Conservation (phyloP, 2,797 vertebrate species). For the Rhinichthys osculus region DNA sequence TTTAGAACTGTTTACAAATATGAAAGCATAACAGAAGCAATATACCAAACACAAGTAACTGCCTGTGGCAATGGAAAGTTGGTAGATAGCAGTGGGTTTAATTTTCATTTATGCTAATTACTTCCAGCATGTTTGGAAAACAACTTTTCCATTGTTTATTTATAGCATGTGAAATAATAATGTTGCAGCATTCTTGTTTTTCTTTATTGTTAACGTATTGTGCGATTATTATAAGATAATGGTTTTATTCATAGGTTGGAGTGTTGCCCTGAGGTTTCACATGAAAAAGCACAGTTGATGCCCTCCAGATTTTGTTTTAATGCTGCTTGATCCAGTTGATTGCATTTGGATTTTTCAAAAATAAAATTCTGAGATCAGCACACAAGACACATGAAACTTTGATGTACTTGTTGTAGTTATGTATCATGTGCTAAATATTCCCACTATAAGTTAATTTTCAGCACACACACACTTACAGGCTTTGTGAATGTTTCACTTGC, state of each 20-base stretch:
- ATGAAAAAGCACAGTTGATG: constrained; percentile 22
- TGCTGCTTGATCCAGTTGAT: constrained; percentile 48
- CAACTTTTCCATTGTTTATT: constrained; percentile 41
- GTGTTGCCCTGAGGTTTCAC: constrained; percentile 17
- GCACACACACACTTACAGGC: not conserved
- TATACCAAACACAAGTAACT: constrained; percentile 57
- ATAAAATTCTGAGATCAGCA: not conserved
- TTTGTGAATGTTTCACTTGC: constrained; percentile 10
- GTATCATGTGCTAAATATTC: not conserved
- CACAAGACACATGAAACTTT: not conserved
- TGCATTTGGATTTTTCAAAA: not conserved
- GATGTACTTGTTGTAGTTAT: not conserved
- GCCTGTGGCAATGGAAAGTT: constrained; percentile 43
- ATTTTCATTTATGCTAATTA: constrained; percentile 57
- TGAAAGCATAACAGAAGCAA: constrained; percentile 50
- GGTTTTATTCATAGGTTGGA: constrained; percentile 59
- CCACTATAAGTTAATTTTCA: not conserved
- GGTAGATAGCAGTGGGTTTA: constrained; percentile 51
- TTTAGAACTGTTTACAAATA: constrained; percentile 56
- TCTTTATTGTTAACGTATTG: constrained; percentile 28
- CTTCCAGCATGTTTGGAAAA: constrained; percentile 42
- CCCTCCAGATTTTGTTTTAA: constrained; percentile 48
- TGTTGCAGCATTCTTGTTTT: not conserved
- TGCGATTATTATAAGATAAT: constrained; percentile 55
- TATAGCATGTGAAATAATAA: not conserved